Evolutionary conservation across 2,797 vertebrate genomes (phyloP), one percentile per base, ranked within the genome.

Genomic region (Falco concolor): DNA sequence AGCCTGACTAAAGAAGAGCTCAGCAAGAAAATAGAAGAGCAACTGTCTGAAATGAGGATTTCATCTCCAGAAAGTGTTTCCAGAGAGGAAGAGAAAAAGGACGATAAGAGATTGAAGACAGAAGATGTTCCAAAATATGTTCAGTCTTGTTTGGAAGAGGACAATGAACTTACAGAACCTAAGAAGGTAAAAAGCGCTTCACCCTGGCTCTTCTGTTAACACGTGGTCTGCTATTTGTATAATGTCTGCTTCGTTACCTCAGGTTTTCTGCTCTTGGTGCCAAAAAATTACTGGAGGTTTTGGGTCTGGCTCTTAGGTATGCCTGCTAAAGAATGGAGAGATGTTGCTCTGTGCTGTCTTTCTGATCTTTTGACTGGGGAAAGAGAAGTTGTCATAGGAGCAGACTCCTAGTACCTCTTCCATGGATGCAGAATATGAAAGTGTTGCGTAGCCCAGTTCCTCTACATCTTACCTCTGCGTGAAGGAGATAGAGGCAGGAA

Each of bases 171-270:
- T 94, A 38, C 8, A 83, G 69, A 92, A 88, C 28, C 32, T 10
- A 68, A 75, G 44, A 89, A 96, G 95, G 96, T 97, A 96, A 83
- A 47, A 61, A 70, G 12, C 47, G 20, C 18, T 70, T 90, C 32
- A 50, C 9, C 1, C 30, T 50, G 13, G 9, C n/a, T 85, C 49
- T 52, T 76, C 23, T 78, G 9, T 74, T 83, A 81, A 13, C 17
- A 13, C 8, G 27, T 27, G 12, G 2, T 75, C 38, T 93, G 22
- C 12, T 84, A 5, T 15, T 54, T 56, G 34, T 74, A 13, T 59
- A 53, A 34, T 20, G 19, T 25, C 24, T 85, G 50, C 53, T 80
- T 70, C 83, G 14, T 78, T 78, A 79, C n/a, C 53, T 74, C 30
- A 64, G 14, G 6, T 73, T 90, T 87, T 74, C 49, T 70, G 21